Evolutionary conservation across 2,113 vertebrate genomes (phyloP), one percentile per base, ranked within the genome.

Genomic region (Dendropsophus ebraccatus): DNA sequence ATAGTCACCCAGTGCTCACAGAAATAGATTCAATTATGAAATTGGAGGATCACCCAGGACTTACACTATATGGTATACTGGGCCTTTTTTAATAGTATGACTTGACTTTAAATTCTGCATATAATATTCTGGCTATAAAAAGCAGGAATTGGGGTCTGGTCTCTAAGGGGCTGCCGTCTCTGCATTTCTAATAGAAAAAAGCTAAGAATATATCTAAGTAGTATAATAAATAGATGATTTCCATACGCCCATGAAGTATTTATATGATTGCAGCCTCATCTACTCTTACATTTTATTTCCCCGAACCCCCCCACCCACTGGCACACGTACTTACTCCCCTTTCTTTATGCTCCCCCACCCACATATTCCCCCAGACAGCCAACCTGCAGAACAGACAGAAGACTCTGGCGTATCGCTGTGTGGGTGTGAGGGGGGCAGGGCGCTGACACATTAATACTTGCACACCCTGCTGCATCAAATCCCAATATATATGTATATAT

Each of bases 401-500:
- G 83, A 84, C 73, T 62, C 82, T n/a, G 10, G 72, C 72, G 23
- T 76, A 74, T 76, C 54, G 75, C 8, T 84, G 83, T 76, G 83
- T 77, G 83, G 83, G 83, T 77, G 83, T 76, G 45, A 49, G 83
- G 82, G 83, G 83, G 83, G 78, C 58, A 81, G 73, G 73, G 83
- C 41, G 58, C 72, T 84, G 72, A 75, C 83, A 84, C 72, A 77
- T 77, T 83, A 84, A 77, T 84, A 84, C 83, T 84, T 77, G 72
- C 83, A 84, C 83, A 84, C 83, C 83, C 83, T 84, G 83, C 56
- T 75, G 54, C 73, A 84, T 84, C 83, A 84, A 77, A 77, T 77
- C 83, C 83, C 83, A 84, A 84, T 84, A 76, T 84, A 84, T 84
- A 84, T 84, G 83, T 84, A 84, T 84, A 77, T 84, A 84, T 84